Base-by-base conservation (phyloP, 2,888 invertebrate species). In the Cyclophora albipunctata region DNA sequence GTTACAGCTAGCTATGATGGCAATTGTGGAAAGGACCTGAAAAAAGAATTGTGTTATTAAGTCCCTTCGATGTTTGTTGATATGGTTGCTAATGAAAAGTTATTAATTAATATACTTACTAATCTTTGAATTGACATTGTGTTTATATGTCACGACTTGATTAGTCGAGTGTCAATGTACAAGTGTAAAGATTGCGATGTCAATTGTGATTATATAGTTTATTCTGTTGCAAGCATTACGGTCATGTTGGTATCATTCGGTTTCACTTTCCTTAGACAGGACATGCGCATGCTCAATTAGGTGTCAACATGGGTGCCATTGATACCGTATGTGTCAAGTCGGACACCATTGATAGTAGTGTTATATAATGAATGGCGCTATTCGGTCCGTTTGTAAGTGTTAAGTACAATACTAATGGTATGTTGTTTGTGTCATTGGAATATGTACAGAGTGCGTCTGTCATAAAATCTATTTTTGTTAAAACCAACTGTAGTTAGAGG, bases 251-350 rank as follows among this genome's bases (percentile, higher is more conserved):
- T 78, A 70, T 69, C 55, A 59, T 54, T 64, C 64, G 73, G 70
- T 88, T 88, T 88, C 88, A 87, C 88, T 88, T 88, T 88, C 82
- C 85, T 79, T 81, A 71, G 82, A 57, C 77, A 84, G 85, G 84
- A 83, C 79, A 70, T 70, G 71, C 61, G 83, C 78, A 80, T 81
- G 73, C 73, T 73, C 75, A 80, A 82, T 84, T 75, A 80, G 76
- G 73, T 76, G 75, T 65, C 73, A 64, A 73, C 66, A 74, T 73
- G 75, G 70, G 69, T 79, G 71, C 78, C 75, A 80, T 76, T 64
- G 76, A 71, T 73, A 73, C 77, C 75, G 76, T 80, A 83, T 80
- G 67, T 69, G 75, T 75, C 71, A 62, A 66, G 67, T 65, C 64
- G 60, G 62, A 73, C 66, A 66, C 82, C 78, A 71, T 80, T 69